A percentile compares a stretch with the other conserved stretches of the same genome.
phyloP scores from a whole-genome alignment of 2,888 invertebrate species.

The Scaptomyza caliginosa region DNA sequence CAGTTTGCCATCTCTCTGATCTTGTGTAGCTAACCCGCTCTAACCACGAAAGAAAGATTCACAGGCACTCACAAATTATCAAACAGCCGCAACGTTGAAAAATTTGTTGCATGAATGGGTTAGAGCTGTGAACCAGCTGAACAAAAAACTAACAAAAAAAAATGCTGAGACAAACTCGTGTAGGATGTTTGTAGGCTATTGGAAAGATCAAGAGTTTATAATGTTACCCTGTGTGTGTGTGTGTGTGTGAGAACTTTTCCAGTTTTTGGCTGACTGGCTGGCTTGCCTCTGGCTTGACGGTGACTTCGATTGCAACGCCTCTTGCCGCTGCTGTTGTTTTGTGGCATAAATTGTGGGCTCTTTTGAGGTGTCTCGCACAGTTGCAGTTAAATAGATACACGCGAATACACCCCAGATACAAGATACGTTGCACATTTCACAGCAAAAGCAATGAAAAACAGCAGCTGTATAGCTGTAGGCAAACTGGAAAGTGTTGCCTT shows the following conservation, averaged over 20 bases:
- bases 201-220: constrained; percentile 81
- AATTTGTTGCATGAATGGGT: constrained; percentile 68
- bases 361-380: constrained; percentile 69
- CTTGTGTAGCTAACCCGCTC: constrained; percentile 33
- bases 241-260: constrained; percentile 72
- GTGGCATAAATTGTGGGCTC: constrained; percentile 76
- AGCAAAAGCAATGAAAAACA: constrained; percentile 48
- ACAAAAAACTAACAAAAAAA: too few relatives aligned
- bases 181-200: constrained; percentile 83
- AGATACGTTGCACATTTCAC: constrained; percentile 38
- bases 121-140: constrained; percentile 67
- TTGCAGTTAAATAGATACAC: constrained; percentile 58
- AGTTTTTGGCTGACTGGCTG: constrained; percentile 48
- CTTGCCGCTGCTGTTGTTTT: constrained; percentile 35
- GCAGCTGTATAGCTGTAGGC: constrained; percentile 41
- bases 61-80: constrained; percentile 57
- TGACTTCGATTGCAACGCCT: constrained; percentile 24
- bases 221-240: constrained; percentile 23
- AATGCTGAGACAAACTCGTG: constrained; percentile 71
- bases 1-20: constrained; percentile 48
- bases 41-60: constrained; percentile 32
- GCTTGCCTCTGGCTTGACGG: constrained; percentile 7
- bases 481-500: constrained; percentile 72
- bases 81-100: constrained; percentile 42
- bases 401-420: constrained; percentile 13